Percentiles rank a stretch among this genome's conserved stretches.
Evolutionary conservation across 2,113 vertebrate species (phyloP).

Genomic region (Rutilus rutilus): DNA sequence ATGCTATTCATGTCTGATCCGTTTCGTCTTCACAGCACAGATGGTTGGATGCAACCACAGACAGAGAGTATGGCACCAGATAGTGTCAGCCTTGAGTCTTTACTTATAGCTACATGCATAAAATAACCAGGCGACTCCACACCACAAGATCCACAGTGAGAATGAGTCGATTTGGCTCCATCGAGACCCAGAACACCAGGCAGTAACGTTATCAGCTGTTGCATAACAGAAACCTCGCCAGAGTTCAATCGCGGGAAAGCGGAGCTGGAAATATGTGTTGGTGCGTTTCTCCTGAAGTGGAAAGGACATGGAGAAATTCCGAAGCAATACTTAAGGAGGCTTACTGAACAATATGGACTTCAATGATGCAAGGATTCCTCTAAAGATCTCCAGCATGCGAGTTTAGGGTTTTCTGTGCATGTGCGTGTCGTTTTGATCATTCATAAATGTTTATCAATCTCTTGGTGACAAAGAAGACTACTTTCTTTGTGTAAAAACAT

Average conservation of each 20-base stretch:
- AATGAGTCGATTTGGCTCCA: slow-evolving; percentile 4
- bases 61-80: not conserved
- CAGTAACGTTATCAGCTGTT: not conserved
- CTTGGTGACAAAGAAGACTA: not conserved
- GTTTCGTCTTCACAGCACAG: not conserved
- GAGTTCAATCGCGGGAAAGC: not conserved
- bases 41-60: not conserved
- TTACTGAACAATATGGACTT: not conserved
- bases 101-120: not conserved
- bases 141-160: not conserved
- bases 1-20: not conserved
- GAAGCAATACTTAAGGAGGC: not conserved
- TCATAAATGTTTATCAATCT: not conserved
- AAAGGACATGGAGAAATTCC: not conserved
- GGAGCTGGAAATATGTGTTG: not conserved
- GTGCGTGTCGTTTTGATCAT: not conserved
- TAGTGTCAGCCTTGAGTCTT: not conserved
- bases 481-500: not conserved
- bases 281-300: not conserved
- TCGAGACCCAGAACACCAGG: not conserved
- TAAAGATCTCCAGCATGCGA: not conserved
- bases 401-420: not conserved
- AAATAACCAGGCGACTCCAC: not conserved
- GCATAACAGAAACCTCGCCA: not conserved
- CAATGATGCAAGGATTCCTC: not conserved